A percentile compares a stretch with the other conserved stretches of the same genome.
phyloP scores from a whole-genome alignment of 2,888 invertebrate genomes.

The Formica aserva region DNA sequence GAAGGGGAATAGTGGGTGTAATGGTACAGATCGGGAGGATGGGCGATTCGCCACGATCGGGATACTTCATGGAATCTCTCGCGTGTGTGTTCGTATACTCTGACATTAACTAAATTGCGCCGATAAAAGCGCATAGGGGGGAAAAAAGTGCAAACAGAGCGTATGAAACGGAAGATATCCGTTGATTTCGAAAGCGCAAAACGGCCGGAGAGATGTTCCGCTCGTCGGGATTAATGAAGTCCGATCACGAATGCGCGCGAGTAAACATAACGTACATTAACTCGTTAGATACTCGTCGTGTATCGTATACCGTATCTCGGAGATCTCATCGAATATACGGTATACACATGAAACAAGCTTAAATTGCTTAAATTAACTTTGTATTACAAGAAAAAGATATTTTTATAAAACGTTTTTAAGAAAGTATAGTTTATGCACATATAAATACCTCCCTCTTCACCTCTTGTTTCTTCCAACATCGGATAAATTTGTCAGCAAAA shows the following conservation, averaged over 20 bases:
- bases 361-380: neutral
- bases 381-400: neutral
- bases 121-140: conserved; percentile 48
- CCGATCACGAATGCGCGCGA: conserved; percentile 39
- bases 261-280: conserved; percentile 33
- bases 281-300: neutral
- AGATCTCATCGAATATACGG: neutral
- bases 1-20: conserved; percentile 49
- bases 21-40: conserved; percentile 53
- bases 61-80: conserved; percentile 64
- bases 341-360: conserved; percentile 11
- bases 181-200: conserved; percentile 24
- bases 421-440: neutral
- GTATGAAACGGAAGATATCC: conserved; percentile 40
- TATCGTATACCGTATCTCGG: neutral
- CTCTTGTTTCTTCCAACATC: neutral
- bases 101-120: conserved; percentile 65
- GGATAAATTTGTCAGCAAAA: neutral
- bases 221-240: conserved; percentile 15
- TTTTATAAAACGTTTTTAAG: neutral
- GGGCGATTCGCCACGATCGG: conserved; percentile 61
- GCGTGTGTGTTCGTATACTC: conserved; percentile 44
- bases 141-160: conserved; percentile 35
- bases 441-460: neutral
- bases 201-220: neutral